Evolutionary conservation across 2,797 vertebrate genomes (phyloP).

Genomic region (Calcarius lapponicus): DNA sequence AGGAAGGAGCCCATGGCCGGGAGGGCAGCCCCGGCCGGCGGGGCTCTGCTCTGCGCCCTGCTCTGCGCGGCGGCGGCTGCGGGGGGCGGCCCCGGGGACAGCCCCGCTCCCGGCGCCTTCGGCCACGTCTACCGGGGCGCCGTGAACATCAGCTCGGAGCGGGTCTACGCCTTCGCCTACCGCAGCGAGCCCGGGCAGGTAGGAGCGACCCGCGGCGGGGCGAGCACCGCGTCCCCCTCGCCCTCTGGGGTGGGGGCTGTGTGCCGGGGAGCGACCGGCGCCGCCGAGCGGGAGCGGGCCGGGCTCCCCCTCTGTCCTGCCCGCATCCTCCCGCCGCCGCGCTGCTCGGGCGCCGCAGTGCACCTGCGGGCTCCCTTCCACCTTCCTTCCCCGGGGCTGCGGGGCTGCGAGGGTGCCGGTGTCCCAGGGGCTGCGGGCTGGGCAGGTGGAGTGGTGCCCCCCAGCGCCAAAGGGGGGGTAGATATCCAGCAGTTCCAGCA

Average conservation of each 20-base stretch:
- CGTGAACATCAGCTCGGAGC: slow-evolving; percentile 72
- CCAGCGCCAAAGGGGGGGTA: accelerated
- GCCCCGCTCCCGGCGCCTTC: slow-evolving; percentile 50
- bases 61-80: background rate
- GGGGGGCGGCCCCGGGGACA: background rate
- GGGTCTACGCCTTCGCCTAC: slow-evolving; percentile 78
- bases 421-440: background rate
- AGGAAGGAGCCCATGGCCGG: background rate
- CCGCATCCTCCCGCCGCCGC: background rate
- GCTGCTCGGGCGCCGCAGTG: background rate
- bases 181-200: slow-evolving; percentile 77
- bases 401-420: background rate
- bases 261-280: background rate
- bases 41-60: background rate
- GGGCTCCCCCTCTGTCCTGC: background rate
- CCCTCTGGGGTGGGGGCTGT: too few species aligned
- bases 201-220: background rate
- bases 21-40: background rate
- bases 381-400: background rate
- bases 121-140: slow-evolving; percentile 71
- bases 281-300: background rate
- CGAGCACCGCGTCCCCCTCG: background rate
- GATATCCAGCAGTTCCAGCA: background rate
- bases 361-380: background rate
- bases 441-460: background rate